phyloP scores from a whole-genome alignment of 2,113 vertebrate species.

The Myanophis thanlyinensis region DNA sequence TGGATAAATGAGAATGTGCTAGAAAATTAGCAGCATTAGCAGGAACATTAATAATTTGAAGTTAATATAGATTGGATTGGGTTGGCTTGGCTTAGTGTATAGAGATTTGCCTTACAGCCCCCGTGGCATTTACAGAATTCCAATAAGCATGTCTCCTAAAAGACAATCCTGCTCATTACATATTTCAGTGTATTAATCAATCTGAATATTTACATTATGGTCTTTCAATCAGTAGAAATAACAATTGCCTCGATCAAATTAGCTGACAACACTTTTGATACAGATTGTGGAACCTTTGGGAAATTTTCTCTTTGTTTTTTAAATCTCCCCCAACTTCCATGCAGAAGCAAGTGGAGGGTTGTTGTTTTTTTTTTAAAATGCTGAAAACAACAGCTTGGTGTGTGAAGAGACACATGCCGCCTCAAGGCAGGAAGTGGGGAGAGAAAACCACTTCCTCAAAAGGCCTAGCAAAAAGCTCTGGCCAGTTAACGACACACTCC shows the following conservation, averaged over 20 bases:
- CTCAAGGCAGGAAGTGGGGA: slow-evolving; percentile 1
- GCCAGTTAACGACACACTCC: neutral
- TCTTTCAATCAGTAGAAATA: neutral
- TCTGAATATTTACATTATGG: neutral
- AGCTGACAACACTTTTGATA: too few relatives aligned
- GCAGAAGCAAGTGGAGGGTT: neutral
- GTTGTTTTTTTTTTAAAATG: neutral
- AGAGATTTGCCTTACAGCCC: neutral
- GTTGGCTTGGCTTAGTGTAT: neutral
- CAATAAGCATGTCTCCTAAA: neutral
- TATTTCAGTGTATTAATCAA: neutral
- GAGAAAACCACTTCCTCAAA: slow-evolving; percentile 28
- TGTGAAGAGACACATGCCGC: neutral
- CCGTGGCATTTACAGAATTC: neutral
- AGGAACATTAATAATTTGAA: neutral
- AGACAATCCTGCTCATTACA: neutral
- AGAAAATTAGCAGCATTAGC: neutral
- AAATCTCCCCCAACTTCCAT: neutral
- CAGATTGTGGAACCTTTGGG: neutral
- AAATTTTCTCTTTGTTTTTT: neutral
- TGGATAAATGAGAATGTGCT: neutral
- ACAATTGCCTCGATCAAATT: too few relatives aligned
- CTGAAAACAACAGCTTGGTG: neutral
- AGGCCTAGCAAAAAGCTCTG: neutral
- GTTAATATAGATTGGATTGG: neutral